Evolutionary conservation across 1,140 invertebrate species (phyloP).

Genomic region (Drosophila ambigua): DNA sequence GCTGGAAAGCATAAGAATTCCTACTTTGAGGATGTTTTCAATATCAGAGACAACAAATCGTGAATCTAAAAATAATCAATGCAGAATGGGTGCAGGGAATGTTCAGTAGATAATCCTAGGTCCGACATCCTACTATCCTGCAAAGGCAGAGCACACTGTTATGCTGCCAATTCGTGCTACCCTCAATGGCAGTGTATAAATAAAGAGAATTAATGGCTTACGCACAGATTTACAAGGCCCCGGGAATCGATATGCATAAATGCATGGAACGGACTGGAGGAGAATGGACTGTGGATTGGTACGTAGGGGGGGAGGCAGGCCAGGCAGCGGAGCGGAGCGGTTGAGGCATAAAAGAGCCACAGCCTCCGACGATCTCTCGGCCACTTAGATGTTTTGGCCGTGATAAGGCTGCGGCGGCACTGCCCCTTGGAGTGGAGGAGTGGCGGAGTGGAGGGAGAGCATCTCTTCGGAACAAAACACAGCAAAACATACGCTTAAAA

Average conservation of each 20-base stretch:
- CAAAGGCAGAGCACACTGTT: too few species aligned
- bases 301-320: background rate
- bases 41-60: too few species aligned
- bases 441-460: constrained; percentile 22
- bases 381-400: constrained; percentile 78
- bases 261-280: constrained; percentile 40
- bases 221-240: constrained; percentile 77
- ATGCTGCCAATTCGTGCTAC: constrained; percentile 19
- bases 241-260: constrained; percentile 71
- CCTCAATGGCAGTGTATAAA: constrained; percentile 39
- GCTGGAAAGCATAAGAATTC: too few species aligned
- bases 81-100: too few species aligned
- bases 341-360: constrained; percentile 68
- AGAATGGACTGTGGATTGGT: constrained; percentile 8
- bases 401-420: constrained; percentile 58
- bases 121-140: too few species aligned
- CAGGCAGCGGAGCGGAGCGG: constrained; percentile 22
- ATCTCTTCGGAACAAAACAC: constrained; percentile 68
- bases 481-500: constrained; percentile 82
- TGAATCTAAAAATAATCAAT: too few species aligned
- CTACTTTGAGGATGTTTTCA: too few species aligned
- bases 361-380: constrained; percentile 50
- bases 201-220: constrained; percentile 75
- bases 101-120: too few species aligned
- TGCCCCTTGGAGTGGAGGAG: background rate